Evolutionary conservation across 2,888 invertebrate species (phyloP).

Genomic region (Noctua fimbriata): DNA sequence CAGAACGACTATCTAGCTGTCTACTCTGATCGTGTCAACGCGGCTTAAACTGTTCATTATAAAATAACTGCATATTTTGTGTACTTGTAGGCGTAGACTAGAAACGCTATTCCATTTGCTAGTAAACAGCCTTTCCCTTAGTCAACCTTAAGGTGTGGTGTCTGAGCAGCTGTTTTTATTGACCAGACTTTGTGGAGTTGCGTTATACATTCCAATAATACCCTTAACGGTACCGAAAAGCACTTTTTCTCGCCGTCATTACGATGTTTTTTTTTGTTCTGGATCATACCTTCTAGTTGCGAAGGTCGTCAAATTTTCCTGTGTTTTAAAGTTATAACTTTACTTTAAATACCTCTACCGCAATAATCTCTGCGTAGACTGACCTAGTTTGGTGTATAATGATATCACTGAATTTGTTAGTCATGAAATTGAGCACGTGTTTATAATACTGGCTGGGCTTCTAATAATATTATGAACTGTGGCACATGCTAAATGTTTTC

Average conservation of each 20-base stretch:
- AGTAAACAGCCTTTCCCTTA: constrained; percentile 27
- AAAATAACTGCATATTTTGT: background rate
- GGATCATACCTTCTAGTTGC: too few species aligned
- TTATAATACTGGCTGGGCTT: background rate
- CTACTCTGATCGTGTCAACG: too few species aligned
- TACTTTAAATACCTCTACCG: too few species aligned
- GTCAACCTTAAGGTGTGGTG: constrained; percentile 19
- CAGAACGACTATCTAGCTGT: background rate
- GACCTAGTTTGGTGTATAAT: too few species aligned
- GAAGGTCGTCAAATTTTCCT: too few species aligned
- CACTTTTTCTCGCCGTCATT: too few species aligned
- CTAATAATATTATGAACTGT: background rate
- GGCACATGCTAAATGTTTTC: constrained; percentile 10
- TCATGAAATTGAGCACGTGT: background rate
- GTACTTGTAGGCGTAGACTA: background rate
- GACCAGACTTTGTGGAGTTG: background rate
- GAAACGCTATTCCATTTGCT: background rate
- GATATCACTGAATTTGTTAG: background rate
- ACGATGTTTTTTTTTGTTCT: too few species aligned
- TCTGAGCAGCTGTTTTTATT: constrained; percentile 14
- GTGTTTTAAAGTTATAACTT: too few species aligned
- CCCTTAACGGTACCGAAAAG: too few species aligned
- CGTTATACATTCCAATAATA: background rate
- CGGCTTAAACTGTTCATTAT: background rate
- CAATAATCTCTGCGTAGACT: too few species aligned